Conservation (phyloP, 1,140 invertebrate genomes). For the Drosophila pachea region DNA sequence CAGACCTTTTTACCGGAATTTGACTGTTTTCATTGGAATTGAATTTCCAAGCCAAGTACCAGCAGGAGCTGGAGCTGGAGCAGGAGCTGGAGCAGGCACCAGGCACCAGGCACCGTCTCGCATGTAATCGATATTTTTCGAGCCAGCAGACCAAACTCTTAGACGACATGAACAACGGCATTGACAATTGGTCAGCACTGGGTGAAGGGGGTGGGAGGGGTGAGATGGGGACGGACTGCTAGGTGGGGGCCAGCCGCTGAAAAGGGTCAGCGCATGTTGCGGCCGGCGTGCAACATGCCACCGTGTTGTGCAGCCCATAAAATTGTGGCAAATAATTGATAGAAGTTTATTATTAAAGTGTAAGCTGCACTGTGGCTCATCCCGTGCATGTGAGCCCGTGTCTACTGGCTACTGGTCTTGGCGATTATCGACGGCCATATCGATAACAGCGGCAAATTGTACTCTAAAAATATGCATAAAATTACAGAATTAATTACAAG, state of each 20-base stretch:
- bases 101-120: slow-evolving; percentile 47
- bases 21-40: slow-evolving; percentile 77
- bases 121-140: slow-evolving; percentile 78
- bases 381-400: slow-evolving; percentile 8
- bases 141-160: slow-evolving; percentile 41
- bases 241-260: background rate
- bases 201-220: background rate
- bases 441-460: slow-evolving; percentile 39
- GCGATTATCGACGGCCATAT: slow-evolving; percentile 45
- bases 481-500: slow-evolving; percentile 49
- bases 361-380: background rate
- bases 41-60: slow-evolving; percentile 60
- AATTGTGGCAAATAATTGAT: slow-evolving; percentile 53
- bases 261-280: slow-evolving; percentile 67
- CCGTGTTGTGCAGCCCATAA: slow-evolving; percentile 45
- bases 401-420: slow-evolving; percentile 65
- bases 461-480: slow-evolving; percentile 49
- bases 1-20: slow-evolving; percentile 75
- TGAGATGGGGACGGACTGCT: no score
- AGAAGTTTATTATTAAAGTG: slow-evolving; percentile 58
- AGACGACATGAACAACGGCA: slow-evolving; percentile 57
- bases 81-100: slow-evolving; percentile 10
- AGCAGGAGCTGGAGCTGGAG: background rate
- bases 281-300: slow-evolving; percentile 53
- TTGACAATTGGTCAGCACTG: slow-evolving; percentile 28